Base-by-base conservation (phyloP, 2,113 vertebrate genomes). In the Fregata magnificens region DNA sequence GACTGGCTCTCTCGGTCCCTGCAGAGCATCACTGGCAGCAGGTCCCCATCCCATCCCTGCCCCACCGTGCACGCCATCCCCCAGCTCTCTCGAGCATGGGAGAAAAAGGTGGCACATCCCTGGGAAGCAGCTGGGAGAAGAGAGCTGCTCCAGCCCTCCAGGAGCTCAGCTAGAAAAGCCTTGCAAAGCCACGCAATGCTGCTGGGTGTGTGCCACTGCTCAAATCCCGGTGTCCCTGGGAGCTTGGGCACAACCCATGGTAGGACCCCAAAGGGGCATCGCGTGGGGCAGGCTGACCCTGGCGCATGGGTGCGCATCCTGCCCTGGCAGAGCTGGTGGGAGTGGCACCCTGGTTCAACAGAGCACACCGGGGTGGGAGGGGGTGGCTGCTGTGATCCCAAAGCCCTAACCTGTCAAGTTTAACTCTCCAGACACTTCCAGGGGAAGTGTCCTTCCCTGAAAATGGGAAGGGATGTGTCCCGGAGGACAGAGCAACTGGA, bases 191-290 rank as follows among this genome's bases (percentile, higher is more conserved):
- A 3, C 7, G 7, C 58, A 59, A 11, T 36, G 58, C 58, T 25
- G 22, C 58, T 61, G n/a, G n/a, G 2, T 11, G 14, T 13, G 19
- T 82, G 40, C 31, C 36, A 21, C 78, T 7, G 2, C 32, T n/a
- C 14, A 16, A 4, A 10, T 20, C 29, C 9, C 1, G 0, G 11
- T 10, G 15, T 29, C 59, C 45, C 28, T 6, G 0, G 40, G 19
- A 81, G 42, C 36, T 6, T 3, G 36, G 67, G 45, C 31, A 86
- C 0, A 1, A 42, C 22, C 44, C 42, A 4, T 5, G 13, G 40
- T 9, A 10, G 26, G 18, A n/a, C 16, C 52, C 15, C 0, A 2
- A 50, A 70, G 49, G 36, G 36, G 0, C 1, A 0, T 56, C 4
- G 8, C 1, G 0, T 11, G 13, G 25, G 26, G 13, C 40, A 67